These are phyloP conservation scores for Vipera ursinii DNA, from an alignment of 2,797 vertebrate genomes.

Conservation along the genomic window DNA sequence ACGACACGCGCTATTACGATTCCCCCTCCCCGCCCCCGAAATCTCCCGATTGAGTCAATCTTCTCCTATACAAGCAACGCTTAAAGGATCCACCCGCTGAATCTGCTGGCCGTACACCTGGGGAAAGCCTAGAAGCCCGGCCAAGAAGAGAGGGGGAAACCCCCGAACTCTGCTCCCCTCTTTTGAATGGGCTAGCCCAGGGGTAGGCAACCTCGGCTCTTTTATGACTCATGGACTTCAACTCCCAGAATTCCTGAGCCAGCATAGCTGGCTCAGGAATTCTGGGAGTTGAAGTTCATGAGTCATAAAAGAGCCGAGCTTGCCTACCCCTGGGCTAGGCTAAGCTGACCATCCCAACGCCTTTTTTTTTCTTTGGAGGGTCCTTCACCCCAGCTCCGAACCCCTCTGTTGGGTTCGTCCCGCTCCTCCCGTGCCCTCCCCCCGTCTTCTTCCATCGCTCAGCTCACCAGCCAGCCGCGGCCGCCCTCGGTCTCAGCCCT, in stretches of 20 bases:
- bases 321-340: too few species aligned
- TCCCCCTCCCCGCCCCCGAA: too few species aligned
- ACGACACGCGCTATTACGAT: neutral
- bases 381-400: too few species aligned
- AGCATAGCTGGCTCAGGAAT: too few species aligned
- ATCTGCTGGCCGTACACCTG: neutral
- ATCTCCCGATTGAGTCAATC: neutral
- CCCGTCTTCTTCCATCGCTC: neutral
- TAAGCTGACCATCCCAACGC: neutral
- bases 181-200: too few species aligned
- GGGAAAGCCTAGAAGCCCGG: neutral
- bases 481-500: constrained; percentile 30
- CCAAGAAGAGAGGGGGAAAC: neutral
- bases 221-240: too few species aligned
- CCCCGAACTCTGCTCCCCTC: too few species aligned
- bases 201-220: too few species aligned
- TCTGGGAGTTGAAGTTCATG: too few species aligned
- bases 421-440: neutral
- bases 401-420: neutral
- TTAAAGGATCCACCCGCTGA: too few species aligned
- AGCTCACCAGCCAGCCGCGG: constrained; percentile 30
- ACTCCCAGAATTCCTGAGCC: too few species aligned
- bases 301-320: too few species aligned
- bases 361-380: neutral
- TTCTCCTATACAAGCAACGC: neutral